Evolutionary conservation across 1,140 invertebrate genomes (phyloP).

Genomic region (Drosophila triauraria): DNA sequence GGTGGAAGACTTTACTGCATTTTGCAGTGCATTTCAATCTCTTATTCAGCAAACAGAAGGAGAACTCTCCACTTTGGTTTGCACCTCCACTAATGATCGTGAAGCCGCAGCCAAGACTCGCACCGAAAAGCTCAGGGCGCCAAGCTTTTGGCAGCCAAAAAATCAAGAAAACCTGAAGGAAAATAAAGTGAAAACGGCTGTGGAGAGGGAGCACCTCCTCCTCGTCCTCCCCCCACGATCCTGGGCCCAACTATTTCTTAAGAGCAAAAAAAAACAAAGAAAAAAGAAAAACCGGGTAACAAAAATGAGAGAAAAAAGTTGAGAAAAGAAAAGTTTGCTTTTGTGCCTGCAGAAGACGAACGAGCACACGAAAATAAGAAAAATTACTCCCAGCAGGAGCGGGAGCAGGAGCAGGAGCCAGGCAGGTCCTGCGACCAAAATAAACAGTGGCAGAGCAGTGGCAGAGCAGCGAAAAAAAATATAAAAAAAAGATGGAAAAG

Average conservation of each 20-base stretch:
- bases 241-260: constrained; percentile 25
- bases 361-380: constrained; percentile 44
- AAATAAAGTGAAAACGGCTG: not conserved
- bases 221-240: not conserved
- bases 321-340: constrained; percentile 55
- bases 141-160: not conserved
- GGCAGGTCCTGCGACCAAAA: constrained; percentile 56
- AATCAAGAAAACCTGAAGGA: not conserved
- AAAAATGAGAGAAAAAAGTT: constrained; percentile 40
- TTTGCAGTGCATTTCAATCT: not conserved
- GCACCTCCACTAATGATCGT: not conserved
- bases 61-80: not conserved
- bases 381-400: constrained; percentile 29
- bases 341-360: constrained; percentile 13
- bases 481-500: constrained; percentile 6
- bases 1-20: not conserved
- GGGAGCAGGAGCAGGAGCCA: not conserved
- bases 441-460: constrained; percentile 58
- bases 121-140: not conserved
- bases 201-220: not conserved
- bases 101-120: not conserved
- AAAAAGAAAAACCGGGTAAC: not conserved
- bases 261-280: not conserved
- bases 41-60: not conserved
- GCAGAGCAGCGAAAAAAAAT: constrained; percentile 38